Evolutionary conservation across 2,113 vertebrate genomes (phyloP), one percentile per base, ranked within the genome.

Genomic region (Kryptolebias marmoratus): DNA sequence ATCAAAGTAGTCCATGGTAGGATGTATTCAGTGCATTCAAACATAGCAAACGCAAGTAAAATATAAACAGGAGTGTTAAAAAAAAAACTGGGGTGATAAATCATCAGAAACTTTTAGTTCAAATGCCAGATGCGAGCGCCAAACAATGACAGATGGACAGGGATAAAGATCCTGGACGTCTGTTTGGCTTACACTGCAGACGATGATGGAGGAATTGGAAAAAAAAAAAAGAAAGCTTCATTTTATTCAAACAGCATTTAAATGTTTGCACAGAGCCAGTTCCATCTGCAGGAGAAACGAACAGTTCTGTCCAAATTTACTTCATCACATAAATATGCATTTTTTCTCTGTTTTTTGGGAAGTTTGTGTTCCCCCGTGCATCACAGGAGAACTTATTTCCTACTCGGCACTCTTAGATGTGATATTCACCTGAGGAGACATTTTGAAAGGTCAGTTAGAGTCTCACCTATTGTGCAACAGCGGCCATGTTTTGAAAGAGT

Each of bases 391-490:
- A 59, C 48, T 72, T 59, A 49, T 73, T 70, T 79, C 68, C 61
- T 31, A 65, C 55, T 68, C 57, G 61, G 53, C 65, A 36, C 56
- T 47, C 27, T 30, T 28, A 11, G 64, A 76, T 39, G 60, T 63
- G 67, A 81, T 60, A 52, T 65, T 81, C 79, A 78, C 73, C 39
- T 18, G 27, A 78, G 56, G 60, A 49, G 74, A 75, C 67, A 5
- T 75, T 82, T 73, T 45, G 12, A 77, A 68, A 64, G 55, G 61
- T 67, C 18, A 48, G 18, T 10, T 67, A 47, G 27, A 42, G 14
- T 65, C 62, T 11, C 13, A 45, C 39, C 47, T 60, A 1, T 32
- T 16, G 48, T 52, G 73, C 52, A 66, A 75, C 48, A 64, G 69
- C 57, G 9, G 42, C 5, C 5, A 42, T n/a, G 11, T 58, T 74